These are phyloP conservation scores for Pimephales promelas DNA, from an alignment of 2,113 vertebrate genomes.

Conservation along the genomic window DNA sequence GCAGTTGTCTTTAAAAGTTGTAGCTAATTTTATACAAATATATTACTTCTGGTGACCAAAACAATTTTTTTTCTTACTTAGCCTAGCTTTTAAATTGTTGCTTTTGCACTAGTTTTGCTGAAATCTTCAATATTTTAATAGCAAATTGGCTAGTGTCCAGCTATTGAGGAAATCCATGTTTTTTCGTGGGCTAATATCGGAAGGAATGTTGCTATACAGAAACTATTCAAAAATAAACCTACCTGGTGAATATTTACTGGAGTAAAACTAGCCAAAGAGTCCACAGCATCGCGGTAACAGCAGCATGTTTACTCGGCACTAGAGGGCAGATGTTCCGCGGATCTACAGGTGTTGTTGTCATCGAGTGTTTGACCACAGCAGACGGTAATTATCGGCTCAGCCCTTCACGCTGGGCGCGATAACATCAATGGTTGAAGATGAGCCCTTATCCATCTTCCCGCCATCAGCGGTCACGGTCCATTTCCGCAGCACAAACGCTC, in stretches of 20 bases:
- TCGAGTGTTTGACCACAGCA: conserved; percentile 49
- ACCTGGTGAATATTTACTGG: background rate
- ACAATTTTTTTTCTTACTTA: background rate
- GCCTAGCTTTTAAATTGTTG: background rate
- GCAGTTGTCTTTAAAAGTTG: background rate
- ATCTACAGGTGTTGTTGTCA: conserved; percentile 43
- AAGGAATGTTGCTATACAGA: background rate
- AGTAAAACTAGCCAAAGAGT: background rate
- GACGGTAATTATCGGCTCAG: conserved; percentile 48
- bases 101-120: background rate
- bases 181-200: background rate
- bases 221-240: background rate
- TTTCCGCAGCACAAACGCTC: conserved; percentile 66
- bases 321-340: conserved; percentile 37
- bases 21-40: background rate
- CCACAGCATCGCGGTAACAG: background rate
- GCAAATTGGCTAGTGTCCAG: background rate
- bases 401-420: conserved; percentile 45
- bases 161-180: background rate
- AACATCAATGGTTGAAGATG: conserved; percentile 57
- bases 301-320: conserved; percentile 14
- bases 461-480: conserved; percentile 63
- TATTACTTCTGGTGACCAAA: background rate
- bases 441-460: conserved; percentile 53
- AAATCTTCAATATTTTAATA: background rate